Evolutionary conservation across 2,113 vertebrate species (phyloP), one percentile per base, ranked within the genome.

Genomic region (Urocolius indicus): DNA sequence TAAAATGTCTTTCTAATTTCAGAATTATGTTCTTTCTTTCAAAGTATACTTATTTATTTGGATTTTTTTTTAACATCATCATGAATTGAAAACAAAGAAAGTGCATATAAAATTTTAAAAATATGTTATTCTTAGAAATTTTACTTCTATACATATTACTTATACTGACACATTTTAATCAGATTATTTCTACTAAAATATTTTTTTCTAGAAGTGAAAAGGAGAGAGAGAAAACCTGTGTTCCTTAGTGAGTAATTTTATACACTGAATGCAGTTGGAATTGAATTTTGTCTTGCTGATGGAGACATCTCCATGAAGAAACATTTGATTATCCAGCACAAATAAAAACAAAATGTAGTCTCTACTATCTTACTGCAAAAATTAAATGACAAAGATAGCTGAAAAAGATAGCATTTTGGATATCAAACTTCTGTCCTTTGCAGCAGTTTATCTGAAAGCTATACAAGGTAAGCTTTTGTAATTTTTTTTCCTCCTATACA

Each of bases 301-400:
- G 8, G 3, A 86, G 74, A 82, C 7, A 59, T 75, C 16, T 61
- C 58, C 12, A 3, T 73, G 71, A 90, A 65, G 71, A 95, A 92
- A 68, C 29, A n/a, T 76, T 90, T 92, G 71, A 94, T 90, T 92
- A 94, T 46, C 54, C 68, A 62, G 58, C 68, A 86, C 58, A 80
- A 90, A 86, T 36, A 67, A 16, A 54, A 90, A 41, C 41, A 82
- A 93, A 93, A 72, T 1, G 20, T 55, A 24, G 18, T 66, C 29
- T 84, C 41, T 76, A 3, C 18, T 55, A 19, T 54, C 15, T 82
- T 75, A 75, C 26, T 52, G 49, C 45, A 61, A 45, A 72, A 83
- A 92, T 79, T 65, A 83, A 88, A 52, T 88, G 63, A 23, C 57
- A 51, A 89, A 91, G 63, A 19, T 38, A 32, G 16, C 34, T 51